Evolutionary conservation across 2,113 vertebrate genomes (phyloP).

Genomic region (Neolamprologus sp.): DNA sequence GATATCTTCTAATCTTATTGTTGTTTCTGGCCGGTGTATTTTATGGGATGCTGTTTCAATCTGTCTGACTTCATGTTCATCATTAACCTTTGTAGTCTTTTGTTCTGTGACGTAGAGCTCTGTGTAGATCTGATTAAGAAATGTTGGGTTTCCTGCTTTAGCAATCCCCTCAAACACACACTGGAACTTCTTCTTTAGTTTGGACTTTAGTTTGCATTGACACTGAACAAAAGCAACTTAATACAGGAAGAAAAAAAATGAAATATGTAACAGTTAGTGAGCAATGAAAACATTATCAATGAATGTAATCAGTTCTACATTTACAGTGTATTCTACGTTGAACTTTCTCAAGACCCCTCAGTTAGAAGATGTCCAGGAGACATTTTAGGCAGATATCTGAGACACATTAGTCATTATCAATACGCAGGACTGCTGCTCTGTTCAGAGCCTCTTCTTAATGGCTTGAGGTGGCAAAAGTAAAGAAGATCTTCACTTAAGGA

Average conservation of each 20-base stretch:
- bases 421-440: not conserved
- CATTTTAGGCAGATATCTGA: not conserved
- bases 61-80: not conserved
- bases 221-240: not conserved
- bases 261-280: not conserved
- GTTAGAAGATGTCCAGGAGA: not conserved
- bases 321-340: not conserved
- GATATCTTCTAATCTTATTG: not conserved
- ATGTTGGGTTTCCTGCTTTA: not conserved
- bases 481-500: not conserved
- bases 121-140: constrained; percentile 43
- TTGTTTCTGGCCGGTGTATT: not conserved
- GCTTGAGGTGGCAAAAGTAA: not conserved
- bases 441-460: not conserved
- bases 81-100: not conserved
- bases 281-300: not conserved
- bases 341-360: not conserved
- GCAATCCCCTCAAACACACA: not conserved
- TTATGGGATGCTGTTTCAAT: not conserved
- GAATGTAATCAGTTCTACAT: not conserved
- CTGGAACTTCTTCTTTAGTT: not conserved
- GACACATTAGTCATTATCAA: not conserved
- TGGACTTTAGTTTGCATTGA: not conserved
- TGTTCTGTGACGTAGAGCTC: constrained; percentile 51
- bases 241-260: not conserved